phyloP scores from a whole-genome alignment of 2,797 vertebrate species.

The Ctenochaetus hawaiiensis region DNA sequence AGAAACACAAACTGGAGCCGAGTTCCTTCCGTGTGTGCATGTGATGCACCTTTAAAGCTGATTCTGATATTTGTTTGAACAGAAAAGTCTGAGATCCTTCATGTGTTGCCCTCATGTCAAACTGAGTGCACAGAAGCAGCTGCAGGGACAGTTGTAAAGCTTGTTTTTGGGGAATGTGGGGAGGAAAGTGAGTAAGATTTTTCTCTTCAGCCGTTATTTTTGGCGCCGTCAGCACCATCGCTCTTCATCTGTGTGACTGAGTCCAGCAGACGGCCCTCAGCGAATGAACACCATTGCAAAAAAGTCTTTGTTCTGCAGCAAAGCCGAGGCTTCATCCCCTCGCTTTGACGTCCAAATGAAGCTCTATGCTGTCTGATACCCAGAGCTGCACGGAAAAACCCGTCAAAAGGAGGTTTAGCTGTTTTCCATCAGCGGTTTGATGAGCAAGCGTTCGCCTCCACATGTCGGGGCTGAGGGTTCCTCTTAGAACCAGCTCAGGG shows the following conservation, averaged over 20 bases:
- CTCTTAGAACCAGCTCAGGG: slow-evolving; percentile 64
- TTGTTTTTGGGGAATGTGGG: slow-evolving; percentile 23
- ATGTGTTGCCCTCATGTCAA: neutral
- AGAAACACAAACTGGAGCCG: neutral
- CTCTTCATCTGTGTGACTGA: slow-evolving; percentile 15
- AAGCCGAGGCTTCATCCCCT: slow-evolving; percentile 38
- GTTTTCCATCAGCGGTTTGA: slow-evolving; percentile 8
- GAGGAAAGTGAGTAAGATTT: neutral
- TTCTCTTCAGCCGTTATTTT: neutral
- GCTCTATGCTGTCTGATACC: slow-evolving; percentile 39
- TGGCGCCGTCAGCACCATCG: slow-evolving; percentile 12
- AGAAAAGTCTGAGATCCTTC: neutral
- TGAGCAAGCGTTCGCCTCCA: slow-evolving; percentile 3
- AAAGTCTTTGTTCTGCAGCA: slow-evolving; percentile 64
- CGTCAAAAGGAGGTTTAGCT: slow-evolving; percentile 49
- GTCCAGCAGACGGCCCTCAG: slow-evolving; percentile 23
- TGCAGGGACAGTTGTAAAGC: neutral
- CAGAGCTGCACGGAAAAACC: neutral
- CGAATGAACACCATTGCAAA: slow-evolving; percentile 38
- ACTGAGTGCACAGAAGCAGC: neutral
- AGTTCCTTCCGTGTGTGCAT: neutral
- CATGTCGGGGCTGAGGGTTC: slow-evolving; percentile 22
- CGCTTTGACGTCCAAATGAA: slow-evolving; percentile 52
- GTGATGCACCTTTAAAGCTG: no score
- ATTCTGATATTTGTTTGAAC: neutral